A percentile compares a stretch with the other conserved stretches of the same genome.
These are phyloP conservation scores for Gyrodactylus bullatarudis DNA, from an alignment of 1,140 invertebrate genomes.

Conservation along the genomic window DNA sequence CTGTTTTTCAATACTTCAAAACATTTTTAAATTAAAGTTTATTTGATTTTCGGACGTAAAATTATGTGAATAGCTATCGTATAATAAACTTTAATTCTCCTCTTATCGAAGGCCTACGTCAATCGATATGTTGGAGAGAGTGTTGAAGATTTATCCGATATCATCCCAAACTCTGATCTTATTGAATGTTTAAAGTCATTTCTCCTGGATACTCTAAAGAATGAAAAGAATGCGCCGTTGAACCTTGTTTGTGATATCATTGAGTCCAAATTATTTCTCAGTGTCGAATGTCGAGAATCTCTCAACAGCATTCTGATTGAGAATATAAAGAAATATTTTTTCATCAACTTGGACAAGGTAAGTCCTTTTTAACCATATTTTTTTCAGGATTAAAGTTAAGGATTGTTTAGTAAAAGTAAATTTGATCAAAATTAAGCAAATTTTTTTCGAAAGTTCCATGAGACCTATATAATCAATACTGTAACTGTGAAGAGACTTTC, in stretches of 20 bases:
- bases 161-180: not conserved
- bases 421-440: no score
- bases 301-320: not conserved
- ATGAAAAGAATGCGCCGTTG: not conserved
- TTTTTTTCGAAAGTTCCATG: no score
- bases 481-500: no score
- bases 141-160: not conserved
- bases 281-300: not conserved
- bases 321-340: not conserved
- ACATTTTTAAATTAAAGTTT: no score
- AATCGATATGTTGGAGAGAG: not conserved
- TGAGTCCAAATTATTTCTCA: not conserved
- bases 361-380: no score
- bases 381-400: no score
- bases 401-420: no score
- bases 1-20: no score
- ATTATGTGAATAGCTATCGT: not conserved
- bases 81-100: not conserved
- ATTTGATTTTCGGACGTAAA: not conserved
- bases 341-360: not conserved
- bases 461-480: no score
- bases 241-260: not conserved
- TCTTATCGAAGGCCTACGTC: not conserved
- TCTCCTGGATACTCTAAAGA: not conserved
- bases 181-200: not conserved